A percentile compares a stretch with the other conserved stretches of the same genome.
Evolutionary conservation across 2,797 vertebrate species (phyloP).

Genomic region (Oreortyx pictus): DNA sequence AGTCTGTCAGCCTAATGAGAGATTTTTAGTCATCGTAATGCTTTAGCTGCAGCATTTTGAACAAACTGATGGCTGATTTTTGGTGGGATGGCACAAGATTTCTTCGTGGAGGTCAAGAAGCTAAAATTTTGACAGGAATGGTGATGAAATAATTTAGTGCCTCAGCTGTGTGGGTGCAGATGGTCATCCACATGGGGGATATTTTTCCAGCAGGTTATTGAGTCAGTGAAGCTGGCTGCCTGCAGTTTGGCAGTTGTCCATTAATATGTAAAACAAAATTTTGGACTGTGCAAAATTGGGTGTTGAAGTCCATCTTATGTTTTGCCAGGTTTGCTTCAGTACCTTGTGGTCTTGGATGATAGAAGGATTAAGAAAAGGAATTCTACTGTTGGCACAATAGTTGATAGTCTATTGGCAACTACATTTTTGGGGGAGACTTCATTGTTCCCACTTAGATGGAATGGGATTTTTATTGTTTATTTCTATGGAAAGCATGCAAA

Average conservation of each 20-base stretch:
- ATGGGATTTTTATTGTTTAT: not conserved
- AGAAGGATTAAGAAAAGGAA: constrained; percentile 40
- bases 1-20: constrained; percentile 18
- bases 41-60: not conserved
- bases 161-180: constrained; percentile 68
- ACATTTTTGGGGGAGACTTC: not conserved
- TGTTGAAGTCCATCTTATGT: constrained; percentile 55
- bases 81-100: not conserved
- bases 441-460: not conserved
- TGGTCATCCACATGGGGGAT: constrained; percentile 69
- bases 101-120: constrained; percentile 65
- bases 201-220: constrained; percentile 67
- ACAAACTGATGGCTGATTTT: not conserved
- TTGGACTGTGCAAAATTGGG: constrained; percentile 50
- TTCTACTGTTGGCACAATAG: not conserved
- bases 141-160: constrained; percentile 70
- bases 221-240: constrained; percentile 61
- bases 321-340: constrained; percentile 45
- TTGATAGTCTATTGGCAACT: not conserved
- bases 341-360: not conserved
- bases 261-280: constrained; percentile 65
- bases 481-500: not conserved
- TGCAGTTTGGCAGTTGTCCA: constrained; percentile 64
- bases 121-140: constrained; percentile 47
- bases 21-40: not conserved